Evolutionary conservation across 1,140 invertebrate species (phyloP), one percentile per base, ranked within the genome.

Genomic region (Yoshiicerus persimilis): DNA sequence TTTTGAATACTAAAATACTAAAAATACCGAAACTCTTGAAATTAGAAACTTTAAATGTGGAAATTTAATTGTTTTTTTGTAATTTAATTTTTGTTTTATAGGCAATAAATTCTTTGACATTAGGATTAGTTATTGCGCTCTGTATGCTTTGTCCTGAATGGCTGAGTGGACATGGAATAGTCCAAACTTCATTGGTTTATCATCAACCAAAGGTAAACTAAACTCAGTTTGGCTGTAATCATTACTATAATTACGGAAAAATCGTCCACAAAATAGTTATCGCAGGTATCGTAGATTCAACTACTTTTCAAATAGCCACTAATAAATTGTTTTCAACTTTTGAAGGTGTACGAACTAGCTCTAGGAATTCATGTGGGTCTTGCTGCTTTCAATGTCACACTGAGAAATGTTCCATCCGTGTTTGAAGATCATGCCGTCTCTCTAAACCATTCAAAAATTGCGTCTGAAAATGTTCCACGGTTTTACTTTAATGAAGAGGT

Each of bases 401-500:
- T 91, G 20, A 11, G 20, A 47, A 80, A 87, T 4, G 4, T 80
- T 9, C 41, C 9, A 0, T 16, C 23, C 4, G 20, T 47, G 2
- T 25, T 47, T 41, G 85, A 86, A n/a, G n/a, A 80, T 5, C 1
- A 39, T 27, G n/a, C 9, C 11, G 86, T 8, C 23, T 56, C 62
- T 16, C 9, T n/a, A 20, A 80, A 80, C 23, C 0, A 38, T 36
- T 36, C 34, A 0, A 36, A n/a, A 23, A 38, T 27, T 13, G 1
- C 36, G 16, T 20, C 6, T 20, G 0, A 80, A 23, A 20, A n/a
- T 8, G 20, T 11, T 20, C 16, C 36, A 87, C n/a, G n/a, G 6
- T 88, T 90, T 84, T 91, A 86, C 41, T 90, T 89, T 84, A 90
- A 91, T 87, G 90, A 91, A 70, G 25, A 75, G 36, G 87, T 91